A percentile compares a stretch with the other conserved stretches of the same genome.
Conservation (phyloP, 2,888 invertebrate species). For the Torymus texanus region DNA sequence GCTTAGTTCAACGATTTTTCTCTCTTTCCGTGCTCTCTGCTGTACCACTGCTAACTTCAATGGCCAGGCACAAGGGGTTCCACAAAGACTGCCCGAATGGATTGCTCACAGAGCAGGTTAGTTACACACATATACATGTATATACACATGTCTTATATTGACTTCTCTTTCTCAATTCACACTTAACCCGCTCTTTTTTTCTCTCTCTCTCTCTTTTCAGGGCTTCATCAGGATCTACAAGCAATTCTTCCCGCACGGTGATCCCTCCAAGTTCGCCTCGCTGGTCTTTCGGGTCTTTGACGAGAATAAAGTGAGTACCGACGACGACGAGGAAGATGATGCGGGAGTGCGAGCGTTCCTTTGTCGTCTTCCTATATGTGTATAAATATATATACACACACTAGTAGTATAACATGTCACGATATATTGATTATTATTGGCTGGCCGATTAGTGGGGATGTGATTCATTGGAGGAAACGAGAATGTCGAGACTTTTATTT, state of each 20-base stretch:
- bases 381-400: no score
- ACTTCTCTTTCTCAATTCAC: no score
- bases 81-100: constrained; percentile 97
- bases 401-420: no score
- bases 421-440: no score
- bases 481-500: no score
- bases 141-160: neutral
- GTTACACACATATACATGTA: neutral
- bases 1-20: no score
- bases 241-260: constrained; percentile 99
- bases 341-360: no score
- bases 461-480: no score
- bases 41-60: neutral
- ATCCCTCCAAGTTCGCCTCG: constrained; percentile 98
- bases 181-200: neutral
- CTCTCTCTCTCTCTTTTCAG: constrained; percentile 77
- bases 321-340: no score
- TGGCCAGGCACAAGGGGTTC: constrained; percentile 94
- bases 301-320: constrained; percentile 93
- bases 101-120: constrained; percentile 93
- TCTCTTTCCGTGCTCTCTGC: constrained; percentile 36
- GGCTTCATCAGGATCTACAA: constrained; percentile 99
- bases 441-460: no score
- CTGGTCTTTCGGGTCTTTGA: constrained; percentile 99
- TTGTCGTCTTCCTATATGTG: no score